phyloP scores from a whole-genome alignment of 2,888 invertebrate species.

The Rotaria socialis region DNA sequence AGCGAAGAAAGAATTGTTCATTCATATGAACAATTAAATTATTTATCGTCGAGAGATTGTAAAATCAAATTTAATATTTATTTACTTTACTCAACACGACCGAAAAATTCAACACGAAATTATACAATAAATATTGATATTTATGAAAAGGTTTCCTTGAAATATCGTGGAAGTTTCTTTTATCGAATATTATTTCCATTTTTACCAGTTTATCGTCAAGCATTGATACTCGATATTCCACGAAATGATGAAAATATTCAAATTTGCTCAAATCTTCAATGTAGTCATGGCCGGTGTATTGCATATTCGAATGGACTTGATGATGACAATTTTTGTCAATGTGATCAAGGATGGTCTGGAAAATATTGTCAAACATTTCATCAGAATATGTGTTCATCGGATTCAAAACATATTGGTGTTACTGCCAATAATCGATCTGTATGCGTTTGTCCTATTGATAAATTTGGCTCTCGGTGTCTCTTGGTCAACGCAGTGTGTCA shows the following conservation, averaged over 20 bases:
- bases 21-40: neutral
- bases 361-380: no score
- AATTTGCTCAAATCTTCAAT: no score
- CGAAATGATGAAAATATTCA: no score
- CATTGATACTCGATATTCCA: neutral
- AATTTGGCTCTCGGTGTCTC: neutral
- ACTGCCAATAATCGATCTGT: neutral
- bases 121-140: neutral
- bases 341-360: no score
- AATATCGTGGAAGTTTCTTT: neutral
- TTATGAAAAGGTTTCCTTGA: neutral
- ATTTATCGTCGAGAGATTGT: neutral
- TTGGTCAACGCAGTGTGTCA: neutral
- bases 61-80: neutral
- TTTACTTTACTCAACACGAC: neutral
- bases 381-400: neutral
- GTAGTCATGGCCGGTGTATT: no score
- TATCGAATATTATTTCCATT: neutral
- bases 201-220: neutral
- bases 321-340: no score
- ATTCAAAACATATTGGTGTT: neutral
- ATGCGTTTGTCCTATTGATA: neutral
- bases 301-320: no score
- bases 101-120: neutral
- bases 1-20: neutral